Evolutionary conservation across 2,888 invertebrate species (phyloP).

Genomic region (Cephus spinipes): DNA sequence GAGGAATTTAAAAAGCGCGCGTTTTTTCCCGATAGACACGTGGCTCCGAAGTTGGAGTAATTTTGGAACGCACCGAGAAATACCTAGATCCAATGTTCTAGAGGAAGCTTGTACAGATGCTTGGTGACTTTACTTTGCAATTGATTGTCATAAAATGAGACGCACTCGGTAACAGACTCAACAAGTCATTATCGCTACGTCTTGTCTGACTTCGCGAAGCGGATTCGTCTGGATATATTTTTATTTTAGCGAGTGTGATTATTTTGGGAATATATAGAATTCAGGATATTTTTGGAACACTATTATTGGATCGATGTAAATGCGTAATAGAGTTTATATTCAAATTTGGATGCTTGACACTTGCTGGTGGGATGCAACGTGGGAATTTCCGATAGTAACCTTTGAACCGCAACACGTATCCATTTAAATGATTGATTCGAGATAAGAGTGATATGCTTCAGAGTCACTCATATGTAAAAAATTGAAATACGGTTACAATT

Average conservation of each 20-base stretch:
- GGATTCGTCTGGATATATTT: not conserved
- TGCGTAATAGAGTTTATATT: not conserved
- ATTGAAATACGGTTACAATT: not conserved
- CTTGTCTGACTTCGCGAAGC: not conserved
- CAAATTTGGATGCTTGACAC: not conserved
- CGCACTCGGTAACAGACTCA: not conserved
- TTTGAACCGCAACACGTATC: not conserved
- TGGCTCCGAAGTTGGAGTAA: not conserved
- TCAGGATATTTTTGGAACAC: not conserved
- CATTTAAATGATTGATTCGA: not conserved
- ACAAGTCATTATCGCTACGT: not conserved
- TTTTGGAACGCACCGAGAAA: not conserved
- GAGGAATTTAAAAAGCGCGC: not conserved
- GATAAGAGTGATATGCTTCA: not conserved
- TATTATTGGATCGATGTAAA: not conserved
- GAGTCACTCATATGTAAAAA: not conserved
- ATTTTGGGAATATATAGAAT: not conserved
- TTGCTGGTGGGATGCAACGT: not conserved
- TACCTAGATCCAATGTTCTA: not conserved
- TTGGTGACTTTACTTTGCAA: not conserved
- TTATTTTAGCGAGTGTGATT: not conserved
- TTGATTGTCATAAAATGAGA: not conserved
- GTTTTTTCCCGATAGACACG: constrained; percentile 20
- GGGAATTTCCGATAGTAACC: not conserved
- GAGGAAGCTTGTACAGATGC: not conserved